Evolutionary conservation across 2,113 vertebrate genomes (phyloP).

Genomic region (Paramisgurnus dabryanus): DNA sequence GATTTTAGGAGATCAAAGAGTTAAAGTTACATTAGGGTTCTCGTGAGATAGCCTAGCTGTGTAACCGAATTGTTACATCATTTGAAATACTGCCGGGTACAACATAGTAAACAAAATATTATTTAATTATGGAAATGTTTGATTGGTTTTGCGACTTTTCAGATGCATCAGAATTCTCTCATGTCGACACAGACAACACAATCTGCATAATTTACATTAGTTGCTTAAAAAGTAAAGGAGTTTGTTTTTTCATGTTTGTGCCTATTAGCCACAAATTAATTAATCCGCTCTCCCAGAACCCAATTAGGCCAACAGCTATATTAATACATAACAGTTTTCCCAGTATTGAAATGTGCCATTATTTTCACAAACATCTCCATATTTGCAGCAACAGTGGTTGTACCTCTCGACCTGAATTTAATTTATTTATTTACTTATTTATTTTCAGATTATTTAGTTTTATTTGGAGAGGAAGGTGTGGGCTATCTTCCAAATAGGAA

Average conservation of each 20-base stretch:
- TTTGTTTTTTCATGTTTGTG: conserved; percentile 83
- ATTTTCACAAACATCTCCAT: conserved; percentile 78
- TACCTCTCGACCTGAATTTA: conserved; percentile 44
- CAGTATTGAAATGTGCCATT: conserved; percentile 73
- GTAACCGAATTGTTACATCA: conserved; percentile 46
- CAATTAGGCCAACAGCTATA: conserved; percentile 78
- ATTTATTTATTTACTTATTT: conserved; percentile 13
- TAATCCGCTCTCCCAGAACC: conserved; percentile 74
- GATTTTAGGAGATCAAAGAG: no score
- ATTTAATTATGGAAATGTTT: conserved; percentile 72
- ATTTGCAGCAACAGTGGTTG: conserved; percentile 63
- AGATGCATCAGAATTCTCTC: conserved; percentile 72
- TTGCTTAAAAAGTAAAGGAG: conserved; percentile 82
- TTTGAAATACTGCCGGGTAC: conserved; percentile 61
- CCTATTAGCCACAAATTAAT: conserved; percentile 85
- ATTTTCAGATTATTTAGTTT: no score
- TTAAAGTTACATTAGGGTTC: no score
- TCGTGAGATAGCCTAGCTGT: neutral
- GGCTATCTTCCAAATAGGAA: conserved; percentile 1
- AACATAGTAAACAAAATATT: conserved; percentile 51
- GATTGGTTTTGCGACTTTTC: conserved; percentile 72
- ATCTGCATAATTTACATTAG: conserved; percentile 81
- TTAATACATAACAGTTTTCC: conserved; percentile 73
- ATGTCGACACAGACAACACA: conserved; percentile 79
- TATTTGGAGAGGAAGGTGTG: conserved; percentile 18